Conservation (phyloP, 2,888 invertebrate genomes). For the Andrena flavipes region DNA sequence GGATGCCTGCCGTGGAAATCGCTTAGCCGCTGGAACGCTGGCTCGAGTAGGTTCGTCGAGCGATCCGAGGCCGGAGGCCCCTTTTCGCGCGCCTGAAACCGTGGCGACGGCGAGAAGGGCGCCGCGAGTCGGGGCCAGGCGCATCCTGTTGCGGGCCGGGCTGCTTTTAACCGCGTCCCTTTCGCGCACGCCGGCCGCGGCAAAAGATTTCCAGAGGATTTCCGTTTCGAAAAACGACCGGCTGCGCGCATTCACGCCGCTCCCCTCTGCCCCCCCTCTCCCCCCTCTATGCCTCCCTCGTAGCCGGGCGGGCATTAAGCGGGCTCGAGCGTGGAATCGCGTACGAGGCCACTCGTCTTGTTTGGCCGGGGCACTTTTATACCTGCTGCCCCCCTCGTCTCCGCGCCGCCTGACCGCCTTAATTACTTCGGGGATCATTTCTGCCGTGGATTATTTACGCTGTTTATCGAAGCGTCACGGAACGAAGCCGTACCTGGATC, state of each 20-base stretch:
- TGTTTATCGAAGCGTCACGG: conserved; percentile 62
- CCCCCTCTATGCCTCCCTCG: conserved; percentile 26
- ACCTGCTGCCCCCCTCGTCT: conserved; percentile 44
- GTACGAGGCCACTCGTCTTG: conserved; percentile 60
- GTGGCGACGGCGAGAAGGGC: background rate
- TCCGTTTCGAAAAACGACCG: conserved; percentile 39
- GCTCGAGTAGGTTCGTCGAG: no score
- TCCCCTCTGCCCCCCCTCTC: conserved; percentile 24
- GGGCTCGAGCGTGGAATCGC: conserved; percentile 60
- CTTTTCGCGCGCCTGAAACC: no score
- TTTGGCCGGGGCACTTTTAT: conserved; percentile 48
- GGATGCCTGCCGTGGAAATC: no score
- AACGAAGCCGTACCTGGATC: conserved; percentile 9
- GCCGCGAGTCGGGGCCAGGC: background rate
- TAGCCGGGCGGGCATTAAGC: conserved; percentile 15
- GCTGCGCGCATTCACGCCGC: conserved; percentile 28
- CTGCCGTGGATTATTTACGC: conserved; percentile 58
- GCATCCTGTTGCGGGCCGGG: background rate
- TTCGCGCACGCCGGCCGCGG: conserved; percentile 8
- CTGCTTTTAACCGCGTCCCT: conserved; percentile 18
- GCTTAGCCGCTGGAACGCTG: no score
- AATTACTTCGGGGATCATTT: conserved; percentile 62
- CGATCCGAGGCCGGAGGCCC: no score
- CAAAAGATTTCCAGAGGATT: conserved; percentile 39
- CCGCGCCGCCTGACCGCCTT: conserved; percentile 46